phyloP scores from a whole-genome alignment of 2,888 invertebrate species.

The Caenorhabditis wallacei region DNA sequence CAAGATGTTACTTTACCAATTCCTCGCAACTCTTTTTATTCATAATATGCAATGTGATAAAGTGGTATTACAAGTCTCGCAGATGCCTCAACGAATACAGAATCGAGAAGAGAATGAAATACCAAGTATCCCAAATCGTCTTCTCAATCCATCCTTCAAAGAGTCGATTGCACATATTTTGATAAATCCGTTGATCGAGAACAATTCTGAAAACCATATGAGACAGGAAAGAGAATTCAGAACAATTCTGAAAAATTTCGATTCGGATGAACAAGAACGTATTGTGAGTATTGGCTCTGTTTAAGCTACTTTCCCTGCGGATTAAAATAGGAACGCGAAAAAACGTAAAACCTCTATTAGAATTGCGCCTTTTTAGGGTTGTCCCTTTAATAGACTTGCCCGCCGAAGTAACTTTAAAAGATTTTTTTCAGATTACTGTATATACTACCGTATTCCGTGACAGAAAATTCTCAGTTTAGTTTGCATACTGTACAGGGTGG shows the following conservation, averaged over 20 bases:
- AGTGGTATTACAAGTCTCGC: not conserved
- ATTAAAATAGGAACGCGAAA: no score
- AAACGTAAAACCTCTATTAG: no score
- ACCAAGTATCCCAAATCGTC: constrained; percentile 41
- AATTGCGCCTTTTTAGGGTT: no score
- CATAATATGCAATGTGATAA: not conserved
- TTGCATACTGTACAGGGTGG: no score
- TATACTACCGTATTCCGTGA: no score
- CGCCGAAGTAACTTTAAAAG: no score
- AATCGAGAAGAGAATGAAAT: constrained; percentile 2
- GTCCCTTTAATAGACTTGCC: no score
- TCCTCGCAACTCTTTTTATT: no score
- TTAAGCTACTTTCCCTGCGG: no score
- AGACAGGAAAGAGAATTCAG: not conserved
- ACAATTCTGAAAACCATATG: not conserved
- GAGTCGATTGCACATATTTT: constrained; percentile 40
- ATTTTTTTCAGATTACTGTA: no score
- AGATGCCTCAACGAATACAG: constrained; percentile 5
- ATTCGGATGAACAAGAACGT: not conserved
- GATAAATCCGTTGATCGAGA: constrained; percentile 20
- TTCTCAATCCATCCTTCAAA: constrained; percentile 6
- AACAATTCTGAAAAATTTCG: not conserved
- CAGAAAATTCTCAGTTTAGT: no score
- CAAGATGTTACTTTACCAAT: no score
- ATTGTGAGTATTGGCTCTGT: not conserved